Base-by-base conservation (phyloP, 2,888 invertebrate species). In the Pachymerium ferrugineum region DNA sequence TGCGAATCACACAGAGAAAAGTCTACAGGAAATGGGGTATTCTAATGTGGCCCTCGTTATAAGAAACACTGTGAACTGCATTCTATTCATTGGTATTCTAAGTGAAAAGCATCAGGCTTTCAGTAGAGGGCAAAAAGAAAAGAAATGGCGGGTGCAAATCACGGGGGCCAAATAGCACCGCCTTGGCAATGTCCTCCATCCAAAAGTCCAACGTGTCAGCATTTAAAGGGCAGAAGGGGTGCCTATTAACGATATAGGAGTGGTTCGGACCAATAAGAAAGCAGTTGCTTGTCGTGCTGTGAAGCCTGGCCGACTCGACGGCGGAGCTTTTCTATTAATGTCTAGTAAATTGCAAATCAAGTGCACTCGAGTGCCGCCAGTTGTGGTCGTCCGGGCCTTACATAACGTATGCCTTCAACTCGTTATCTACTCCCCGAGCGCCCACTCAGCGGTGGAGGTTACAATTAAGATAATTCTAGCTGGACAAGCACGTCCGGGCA, bases 1-100 rank as follows among this genome's bases (percentile, higher is more conserved):
- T 62, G 62, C 62, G 62, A 62, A 62, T 62, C 62, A 62, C 62
- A 62, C 62, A 25, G 62, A 62, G 62, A 62, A 62, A 62, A 62
- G 62, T 62, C 62, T 62, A 62, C 62, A 62, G 62, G 62, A 62
- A 62, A 62, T 62, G 62, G 62, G 62, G 62, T 62, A 62, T 62
- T 62, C 62, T 62, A 62, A 62, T 62, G 62, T 62, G 25, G n/a
- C 62, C 62, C 62, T 62, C 62, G 62, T 62, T 62, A n/a, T n/a
- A n/a, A n/a, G n/a, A n/a, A n/a, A n/a, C n/a, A 62, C 62, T 62
- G 62, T 62, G 62, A 22, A 62, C 28, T 25, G 62, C 62, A 62
- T 62, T 62, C 62, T 12, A 62, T 62, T 62, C 62, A 62, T 62
- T 62, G 62, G 62, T 62, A 62, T 62, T 62, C 62, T 25, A 62